A percentile compares a stretch with the other conserved stretches of the same genome.
phyloP scores from a whole-genome alignment of 2,797 vertebrate species.

The Hoplostethus atlanticus region DNA sequence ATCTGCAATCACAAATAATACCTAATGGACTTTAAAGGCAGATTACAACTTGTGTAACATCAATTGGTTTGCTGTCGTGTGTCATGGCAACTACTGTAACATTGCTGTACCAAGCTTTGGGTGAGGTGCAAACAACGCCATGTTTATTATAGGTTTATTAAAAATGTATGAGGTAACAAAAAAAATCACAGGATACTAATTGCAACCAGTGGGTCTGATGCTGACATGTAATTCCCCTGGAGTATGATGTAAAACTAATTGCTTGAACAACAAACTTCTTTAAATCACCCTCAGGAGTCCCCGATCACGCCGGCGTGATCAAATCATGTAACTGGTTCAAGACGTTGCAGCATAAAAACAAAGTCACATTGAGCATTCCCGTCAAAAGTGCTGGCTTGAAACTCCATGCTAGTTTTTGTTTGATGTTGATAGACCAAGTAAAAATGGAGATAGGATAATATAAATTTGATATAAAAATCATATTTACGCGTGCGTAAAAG shows the following conservation, averaged over 20 bases:
- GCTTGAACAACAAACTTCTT: slow-evolving; percentile 47
- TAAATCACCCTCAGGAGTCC: slow-evolving; percentile 30
- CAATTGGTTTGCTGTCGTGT: neutral
- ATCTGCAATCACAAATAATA: neutral
- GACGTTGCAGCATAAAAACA: too few relatives aligned
- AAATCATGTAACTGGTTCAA: too few relatives aligned
- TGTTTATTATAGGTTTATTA: slow-evolving; percentile 58
- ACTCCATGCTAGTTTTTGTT: too few relatives aligned
- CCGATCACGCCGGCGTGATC: too few relatives aligned
- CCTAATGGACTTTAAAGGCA: too few relatives aligned
- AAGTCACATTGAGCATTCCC: too few relatives aligned
- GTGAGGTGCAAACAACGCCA: slow-evolving; percentile 27
- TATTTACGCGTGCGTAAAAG: too few relatives aligned
- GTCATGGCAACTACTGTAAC: neutral
- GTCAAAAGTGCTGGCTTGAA: too few relatives aligned
- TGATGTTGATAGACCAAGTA: too few relatives aligned
- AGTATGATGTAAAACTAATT: slow-evolving; percentile 57
- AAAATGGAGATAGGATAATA: too few relatives aligned
- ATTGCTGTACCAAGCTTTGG: neutral
- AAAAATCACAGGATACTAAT: slow-evolving; percentile 60
- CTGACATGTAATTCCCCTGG: slow-evolving; percentile 40
- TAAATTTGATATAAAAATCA: too few relatives aligned
- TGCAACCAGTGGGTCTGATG: slow-evolving; percentile 27
- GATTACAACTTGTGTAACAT: neutral
- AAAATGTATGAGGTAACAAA: slow-evolving; percentile 58